A percentile compares a stretch with the other conserved stretches of the same genome.
Conservation (phyloP, 2,888 invertebrate genomes). For the Hoplodrina ambigua region DNA sequence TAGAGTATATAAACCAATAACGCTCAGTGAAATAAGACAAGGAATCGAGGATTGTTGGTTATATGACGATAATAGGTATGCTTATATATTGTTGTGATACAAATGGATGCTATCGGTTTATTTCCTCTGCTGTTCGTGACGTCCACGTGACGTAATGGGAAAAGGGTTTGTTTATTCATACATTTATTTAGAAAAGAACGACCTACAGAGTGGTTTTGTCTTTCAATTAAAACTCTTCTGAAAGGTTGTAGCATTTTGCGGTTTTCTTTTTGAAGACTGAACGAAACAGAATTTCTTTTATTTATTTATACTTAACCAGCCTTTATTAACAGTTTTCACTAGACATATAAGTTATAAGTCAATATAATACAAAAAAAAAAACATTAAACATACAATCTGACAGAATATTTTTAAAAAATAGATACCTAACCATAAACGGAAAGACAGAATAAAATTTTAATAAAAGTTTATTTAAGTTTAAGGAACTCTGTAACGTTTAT, state of each 20-base stretch:
- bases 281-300: no score
- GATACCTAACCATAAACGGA: no score
- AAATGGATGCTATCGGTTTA: conserved; percentile 29
- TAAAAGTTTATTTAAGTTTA: no score
- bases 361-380: no score
- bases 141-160: conserved; percentile 32
- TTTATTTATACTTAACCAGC: no score
- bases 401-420: no score
- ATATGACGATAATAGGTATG: conserved; percentile 22
- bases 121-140: conserved; percentile 28
- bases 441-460: no score
- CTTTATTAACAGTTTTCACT: no score
- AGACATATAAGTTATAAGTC: no score
- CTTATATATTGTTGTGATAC: background rate
- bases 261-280: background rate
- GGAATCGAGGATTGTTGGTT: conserved; percentile 4
- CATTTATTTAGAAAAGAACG: conserved; percentile 4
- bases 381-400: no score
- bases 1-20: conserved; percentile 3
- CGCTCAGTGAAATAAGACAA: conserved; percentile 1
- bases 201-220: background rate
- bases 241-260: background rate
- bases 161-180: conserved; percentile 15
- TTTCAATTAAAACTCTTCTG: conserved; percentile 8
- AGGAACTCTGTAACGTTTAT: no score